Evolutionary conservation across 2,113 vertebrate species (phyloP).

Genomic region (Tachycineta bicolor): DNA sequence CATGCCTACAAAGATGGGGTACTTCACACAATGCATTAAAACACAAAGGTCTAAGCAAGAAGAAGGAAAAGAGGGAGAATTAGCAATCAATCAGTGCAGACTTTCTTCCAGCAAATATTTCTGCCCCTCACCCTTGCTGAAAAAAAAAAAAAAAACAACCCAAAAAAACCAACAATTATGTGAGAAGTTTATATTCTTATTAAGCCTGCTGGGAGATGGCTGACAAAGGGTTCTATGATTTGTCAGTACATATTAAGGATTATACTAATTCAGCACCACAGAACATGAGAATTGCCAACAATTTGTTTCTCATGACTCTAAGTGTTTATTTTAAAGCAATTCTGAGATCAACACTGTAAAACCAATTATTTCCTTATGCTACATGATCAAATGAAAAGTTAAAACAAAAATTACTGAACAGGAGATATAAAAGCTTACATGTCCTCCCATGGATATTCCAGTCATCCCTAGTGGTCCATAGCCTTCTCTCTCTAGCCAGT

Average conservation of each 20-base stretch:
- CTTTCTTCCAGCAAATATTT: neutral
- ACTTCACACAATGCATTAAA: neutral
- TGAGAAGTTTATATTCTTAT: neutral
- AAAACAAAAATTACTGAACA: constrained; percentile 22
- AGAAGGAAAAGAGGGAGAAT: neutral
- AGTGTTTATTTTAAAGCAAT: neutral
- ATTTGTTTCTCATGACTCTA: neutral
- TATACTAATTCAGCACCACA: neutral
- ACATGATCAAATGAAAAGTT: neutral
- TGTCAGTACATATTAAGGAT: constrained; percentile 3
- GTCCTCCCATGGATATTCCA: constrained; percentile 98
- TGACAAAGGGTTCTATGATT: neutral
- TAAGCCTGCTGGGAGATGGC: neutral
- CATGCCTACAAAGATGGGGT: neutral
- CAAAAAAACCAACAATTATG: neutral
- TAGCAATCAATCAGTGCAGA: neutral
- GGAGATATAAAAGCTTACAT: constrained; percentile 82
- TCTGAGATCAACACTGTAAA: neutral
- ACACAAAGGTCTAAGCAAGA: neutral
- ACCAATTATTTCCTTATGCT: neutral
- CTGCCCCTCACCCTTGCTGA: neutral
- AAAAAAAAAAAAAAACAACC: neutral
- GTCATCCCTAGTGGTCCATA: constrained; percentile 97
- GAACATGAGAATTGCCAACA: constrained; percentile 6
- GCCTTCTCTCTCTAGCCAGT: constrained; percentile 95